Evolutionary conservation across 1,140 invertebrate species (phyloP), one percentile per base, ranked within the genome.

Genomic region (Panagrolaimus sp.): DNA sequence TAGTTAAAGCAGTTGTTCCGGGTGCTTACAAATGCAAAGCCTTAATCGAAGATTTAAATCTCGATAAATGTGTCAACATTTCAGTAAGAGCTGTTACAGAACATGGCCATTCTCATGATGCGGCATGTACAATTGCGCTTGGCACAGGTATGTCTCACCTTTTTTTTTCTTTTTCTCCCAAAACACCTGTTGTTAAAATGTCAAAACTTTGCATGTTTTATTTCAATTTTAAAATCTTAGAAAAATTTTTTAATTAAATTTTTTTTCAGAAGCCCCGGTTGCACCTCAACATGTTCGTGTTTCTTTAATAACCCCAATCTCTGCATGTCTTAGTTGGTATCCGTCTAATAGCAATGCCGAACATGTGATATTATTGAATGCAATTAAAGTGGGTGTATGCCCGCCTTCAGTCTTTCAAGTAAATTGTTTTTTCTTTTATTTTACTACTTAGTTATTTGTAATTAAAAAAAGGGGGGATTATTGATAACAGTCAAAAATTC

Each of bases 341-440:
- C 96, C 96, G 58, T 92, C 91, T 76, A 97, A 98, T 86, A 94
- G 91, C 72, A 98, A 97, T 85, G 94, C 95, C 84, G 94, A 98
- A 84, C 96, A 98, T 84, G 90, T 94, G 44, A 91, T 98, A 65
- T 93, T 92, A 83, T 92, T 98, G 47, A 98, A 99, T 84, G 96
- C 83, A 63, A 75, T 81, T 43, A 85, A 86, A 74, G 74, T 84
- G 43, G 82, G 81, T 21, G 80, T 79, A 24, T 84, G 83, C 71
- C 82, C 82, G 38, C 74, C 82, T 43, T 66, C 75, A 46, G 82
- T 83, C 47, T 84, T 77, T 74, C 82, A 83, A 68, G 80, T 84
- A 46, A 68, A 63, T 72, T 43, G 28, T 64, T 64, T 43, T 14
- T n/a, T 17, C 6, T 24, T 8, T 15, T 21, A 4, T 24, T n/a